Percentiles rank a stretch among this genome's conserved stretches.
Evolutionary conservation across 1,140 invertebrate species (phyloP).

Genomic region (Drosophila truncata): DNA sequence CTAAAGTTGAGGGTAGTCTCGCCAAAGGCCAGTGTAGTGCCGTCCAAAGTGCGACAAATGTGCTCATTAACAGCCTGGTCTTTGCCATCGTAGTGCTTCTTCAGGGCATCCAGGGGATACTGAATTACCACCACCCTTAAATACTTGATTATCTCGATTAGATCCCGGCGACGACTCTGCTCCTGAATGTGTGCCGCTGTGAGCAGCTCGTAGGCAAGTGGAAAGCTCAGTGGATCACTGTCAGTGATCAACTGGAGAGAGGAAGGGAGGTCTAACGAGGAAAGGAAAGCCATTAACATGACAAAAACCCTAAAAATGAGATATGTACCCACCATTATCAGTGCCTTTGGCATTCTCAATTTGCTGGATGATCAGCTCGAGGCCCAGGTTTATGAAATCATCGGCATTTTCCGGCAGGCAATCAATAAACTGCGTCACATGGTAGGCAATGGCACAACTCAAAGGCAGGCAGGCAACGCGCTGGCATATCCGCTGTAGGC

Average conservation of each 20-base stretch:
- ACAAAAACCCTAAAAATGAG: no score
- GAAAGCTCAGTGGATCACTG: slow-evolving; percentile 72
- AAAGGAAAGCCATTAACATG: background rate
- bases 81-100: slow-evolving; percentile 53
- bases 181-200: slow-evolving; percentile 52
- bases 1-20: slow-evolving; percentile 74
- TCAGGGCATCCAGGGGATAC: slow-evolving; percentile 65
- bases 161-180: slow-evolving; percentile 41
- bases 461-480: slow-evolving; percentile 67
- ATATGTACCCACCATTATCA: slow-evolving; percentile 34
- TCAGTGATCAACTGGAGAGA: slow-evolving; percentile 56
- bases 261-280: slow-evolving; percentile 31
- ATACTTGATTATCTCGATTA: slow-evolving; percentile 69
- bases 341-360: slow-evolving; percentile 54
- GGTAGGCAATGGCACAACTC: slow-evolving; percentile 72
- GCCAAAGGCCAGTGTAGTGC: slow-evolving; percentile 38
- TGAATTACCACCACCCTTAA: slow-evolving; percentile 58
- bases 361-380: slow-evolving; percentile 78
- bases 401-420: slow-evolving; percentile 55
- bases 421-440: slow-evolving; percentile 64
- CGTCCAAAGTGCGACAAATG: slow-evolving; percentile 67
- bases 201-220: slow-evolving; percentile 71
- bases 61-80: slow-evolving; percentile 63
- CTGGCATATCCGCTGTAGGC: slow-evolving; percentile 64
- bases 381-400: slow-evolving; percentile 68